phyloP scores from a whole-genome alignment of 1,140 invertebrate species.

The Penaeus chinensis region DNA sequence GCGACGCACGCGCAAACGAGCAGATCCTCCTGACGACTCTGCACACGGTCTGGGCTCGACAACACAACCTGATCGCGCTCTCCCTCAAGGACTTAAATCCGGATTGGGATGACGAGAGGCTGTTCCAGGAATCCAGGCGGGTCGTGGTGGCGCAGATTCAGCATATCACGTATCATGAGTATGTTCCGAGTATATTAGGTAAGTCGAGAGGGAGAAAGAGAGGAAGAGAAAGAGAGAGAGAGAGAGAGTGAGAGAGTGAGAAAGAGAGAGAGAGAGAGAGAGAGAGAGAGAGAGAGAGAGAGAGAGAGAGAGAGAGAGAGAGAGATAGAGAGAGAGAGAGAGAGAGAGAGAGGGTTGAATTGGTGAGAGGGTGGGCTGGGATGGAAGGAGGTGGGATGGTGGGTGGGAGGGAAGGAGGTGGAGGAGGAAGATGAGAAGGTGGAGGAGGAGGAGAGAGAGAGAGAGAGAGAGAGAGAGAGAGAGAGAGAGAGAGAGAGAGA shows the following conservation, averaged over 20 bases:
- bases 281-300: no score
- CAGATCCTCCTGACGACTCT: slow-evolving; percentile 72
- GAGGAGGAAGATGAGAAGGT: no score
- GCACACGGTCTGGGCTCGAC: slow-evolving; percentile 75
- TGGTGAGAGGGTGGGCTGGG: no score
- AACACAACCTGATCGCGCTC: slow-evolving; percentile 54
- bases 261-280: no score
- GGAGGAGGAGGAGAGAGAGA: no score
- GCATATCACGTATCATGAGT: slow-evolving; percentile 76
- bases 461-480: no score
- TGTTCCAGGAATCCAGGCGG: slow-evolving; percentile 73
- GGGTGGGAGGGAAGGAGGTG: no score
- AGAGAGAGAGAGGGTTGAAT: no score
- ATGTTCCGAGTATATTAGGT: slow-evolving; percentile 70
- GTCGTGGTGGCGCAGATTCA: slow-evolving; percentile 73
- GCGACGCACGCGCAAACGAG: slow-evolving; percentile 75
- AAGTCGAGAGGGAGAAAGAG: slow-evolving; percentile 67
- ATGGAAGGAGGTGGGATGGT: no score
- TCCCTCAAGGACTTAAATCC: slow-evolving; percentile 72
- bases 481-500: no score
- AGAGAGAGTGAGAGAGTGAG: no score
- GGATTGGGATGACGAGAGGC: slow-evolving; percentile 80
- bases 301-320: not conserved
- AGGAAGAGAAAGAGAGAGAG: not conserved
- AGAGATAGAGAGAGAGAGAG: not conserved